Percentiles rank a stretch among this genome's conserved stretches.
Evolutionary conservation across 1,140 invertebrate species (phyloP).

Genomic region (Coptotermes formosanus): DNA sequence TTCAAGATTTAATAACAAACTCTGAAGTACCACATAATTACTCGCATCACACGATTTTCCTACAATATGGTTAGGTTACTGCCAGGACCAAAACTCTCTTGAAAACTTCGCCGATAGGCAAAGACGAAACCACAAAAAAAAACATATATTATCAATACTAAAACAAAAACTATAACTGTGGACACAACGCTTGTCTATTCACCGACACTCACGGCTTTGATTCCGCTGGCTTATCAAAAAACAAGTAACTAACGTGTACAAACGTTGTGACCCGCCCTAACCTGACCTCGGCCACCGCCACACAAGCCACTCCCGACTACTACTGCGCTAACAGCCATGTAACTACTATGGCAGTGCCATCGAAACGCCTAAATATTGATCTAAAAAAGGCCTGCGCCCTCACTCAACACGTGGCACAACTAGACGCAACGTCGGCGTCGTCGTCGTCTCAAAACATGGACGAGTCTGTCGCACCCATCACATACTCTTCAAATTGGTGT

Average conservation of each 20-base stretch:
- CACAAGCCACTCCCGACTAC: background rate
- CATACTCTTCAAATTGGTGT: background rate
- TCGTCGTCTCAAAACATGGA: background rate
- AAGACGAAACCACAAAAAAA: too few relatives aligned
- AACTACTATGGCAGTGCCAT: background rate
- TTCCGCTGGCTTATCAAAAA: background rate
- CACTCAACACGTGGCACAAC: background rate
- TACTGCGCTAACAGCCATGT: background rate
- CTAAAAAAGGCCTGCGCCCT: background rate
- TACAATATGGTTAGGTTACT: too few relatives aligned
- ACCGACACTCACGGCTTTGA: background rate
- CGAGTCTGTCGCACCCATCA: background rate
- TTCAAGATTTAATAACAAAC: too few relatives aligned
- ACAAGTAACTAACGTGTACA: background rate
- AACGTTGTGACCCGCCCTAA: background rate
- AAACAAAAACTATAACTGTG: too few relatives aligned
- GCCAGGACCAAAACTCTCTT: too few relatives aligned
- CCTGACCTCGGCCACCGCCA: background rate
- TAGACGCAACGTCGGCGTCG: background rate
- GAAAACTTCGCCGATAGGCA: too few relatives aligned
- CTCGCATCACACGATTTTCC: too few relatives aligned
- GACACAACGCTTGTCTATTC: background rate
- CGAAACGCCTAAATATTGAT: slow-evolving; percentile 11
- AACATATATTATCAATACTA: too few relatives aligned
- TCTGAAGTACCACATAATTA: too few relatives aligned